These are phyloP conservation scores for Sphaeramia orbicularis DNA, from an alignment of 2,797 vertebrate species.

Conservation along the genomic window DNA sequence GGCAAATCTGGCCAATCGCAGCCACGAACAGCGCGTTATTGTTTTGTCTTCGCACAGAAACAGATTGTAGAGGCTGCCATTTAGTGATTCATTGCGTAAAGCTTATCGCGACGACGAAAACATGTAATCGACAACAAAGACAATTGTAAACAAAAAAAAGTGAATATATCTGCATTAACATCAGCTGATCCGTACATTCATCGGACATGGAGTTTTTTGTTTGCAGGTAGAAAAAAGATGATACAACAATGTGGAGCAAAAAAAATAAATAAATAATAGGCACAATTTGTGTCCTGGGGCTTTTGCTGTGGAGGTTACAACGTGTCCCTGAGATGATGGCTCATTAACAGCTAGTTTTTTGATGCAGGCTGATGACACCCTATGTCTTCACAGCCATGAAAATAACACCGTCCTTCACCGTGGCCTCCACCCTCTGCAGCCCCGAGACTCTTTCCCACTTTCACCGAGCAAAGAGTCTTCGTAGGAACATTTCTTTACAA, in stretches of 20 bases:
- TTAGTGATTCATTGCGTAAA: constrained; percentile 67
- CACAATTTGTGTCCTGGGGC: constrained; percentile 19
- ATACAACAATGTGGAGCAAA: no score
- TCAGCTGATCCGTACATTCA: constrained; percentile 27
- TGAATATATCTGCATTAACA: constrained; percentile 37
- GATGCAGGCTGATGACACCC: constrained; percentile 39
- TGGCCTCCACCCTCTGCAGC: constrained; percentile 45
- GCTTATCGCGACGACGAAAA: constrained; percentile 57
- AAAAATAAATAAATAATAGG: background rate
- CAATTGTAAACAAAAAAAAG: constrained; percentile 43
- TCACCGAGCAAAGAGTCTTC: no score
- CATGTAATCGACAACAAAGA: constrained; percentile 51
- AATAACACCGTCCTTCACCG: constrained; percentile 59
- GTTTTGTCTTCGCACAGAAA: constrained; percentile 60
- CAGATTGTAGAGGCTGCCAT: constrained; percentile 56
- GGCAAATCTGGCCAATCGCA: constrained; percentile 48
- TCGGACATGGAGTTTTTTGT: constrained; percentile 17
- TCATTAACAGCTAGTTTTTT: constrained; percentile 60
- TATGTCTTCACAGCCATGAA: constrained; percentile 33
- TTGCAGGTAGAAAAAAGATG: background rate
- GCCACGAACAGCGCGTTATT: constrained; percentile 52
- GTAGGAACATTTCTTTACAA: no score
- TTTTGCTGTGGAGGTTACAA: constrained; percentile 49
- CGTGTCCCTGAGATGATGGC: constrained; percentile 60
- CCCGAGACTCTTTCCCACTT: no score